Evolutionary conservation across 2,888 invertebrate species (phyloP).

Genomic region (Synergus laeviventris): DNA sequence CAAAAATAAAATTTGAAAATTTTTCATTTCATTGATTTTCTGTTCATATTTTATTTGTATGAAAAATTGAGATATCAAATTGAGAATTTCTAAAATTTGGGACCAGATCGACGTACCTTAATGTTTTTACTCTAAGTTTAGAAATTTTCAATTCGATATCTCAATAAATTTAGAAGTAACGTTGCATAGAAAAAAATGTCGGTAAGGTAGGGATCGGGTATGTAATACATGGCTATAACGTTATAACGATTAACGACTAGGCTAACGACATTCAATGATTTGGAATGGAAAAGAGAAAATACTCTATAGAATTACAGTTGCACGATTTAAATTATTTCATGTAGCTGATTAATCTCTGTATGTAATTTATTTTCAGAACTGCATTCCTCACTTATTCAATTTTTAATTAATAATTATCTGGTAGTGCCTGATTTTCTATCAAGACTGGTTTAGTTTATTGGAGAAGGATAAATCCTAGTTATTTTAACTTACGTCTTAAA

Average conservation of each 20-base stretch:
- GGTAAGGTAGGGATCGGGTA: too few relatives aligned
- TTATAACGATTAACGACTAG: neutral
- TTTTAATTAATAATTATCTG: neutral
- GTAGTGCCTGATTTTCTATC: neutral
- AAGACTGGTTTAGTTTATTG: neutral
- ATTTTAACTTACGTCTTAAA: neutral
- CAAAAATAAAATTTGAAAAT: conserved; percentile 64
- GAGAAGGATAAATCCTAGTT: neutral
- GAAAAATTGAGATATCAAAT: too few relatives aligned
- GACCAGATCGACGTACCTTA: too few relatives aligned
- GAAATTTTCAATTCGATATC: too few relatives aligned
- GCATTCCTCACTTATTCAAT: neutral
- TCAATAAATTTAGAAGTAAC: too few relatives aligned
- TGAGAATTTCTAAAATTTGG: too few relatives aligned
- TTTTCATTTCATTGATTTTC: neutral
- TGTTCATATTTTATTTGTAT: neutral
- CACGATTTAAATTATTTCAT: neutral
- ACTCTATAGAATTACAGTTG: neutral
- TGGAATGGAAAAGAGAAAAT: neutral
- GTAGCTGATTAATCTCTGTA: neutral
- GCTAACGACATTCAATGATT: neutral
- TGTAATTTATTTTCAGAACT: neutral
- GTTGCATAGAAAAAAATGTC: too few relatives aligned
- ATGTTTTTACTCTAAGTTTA: too few relatives aligned
- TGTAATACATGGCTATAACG: too few relatives aligned